These are phyloP conservation scores for Chiroxiphia lanceolata DNA, from an alignment of 2,797 vertebrate species.

Conservation along the genomic window DNA sequence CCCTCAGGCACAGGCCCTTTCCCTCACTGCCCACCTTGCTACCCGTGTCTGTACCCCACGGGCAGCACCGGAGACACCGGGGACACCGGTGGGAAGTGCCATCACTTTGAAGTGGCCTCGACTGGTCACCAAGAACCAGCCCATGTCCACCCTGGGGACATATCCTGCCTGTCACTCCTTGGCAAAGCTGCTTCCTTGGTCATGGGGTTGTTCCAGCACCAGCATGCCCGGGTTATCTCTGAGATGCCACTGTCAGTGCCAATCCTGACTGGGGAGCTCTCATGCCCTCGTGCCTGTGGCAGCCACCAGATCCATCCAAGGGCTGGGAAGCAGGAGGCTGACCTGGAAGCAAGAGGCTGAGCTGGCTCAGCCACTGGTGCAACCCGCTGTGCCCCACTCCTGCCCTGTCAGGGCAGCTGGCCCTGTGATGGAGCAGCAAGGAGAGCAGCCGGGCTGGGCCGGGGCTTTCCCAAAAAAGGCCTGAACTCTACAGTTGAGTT, in stretches of 20 bases:
- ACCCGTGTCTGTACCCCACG: fast-evolving
- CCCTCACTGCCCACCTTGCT: neutral
- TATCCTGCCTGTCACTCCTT: neutral
- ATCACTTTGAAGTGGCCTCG: fast-evolving
- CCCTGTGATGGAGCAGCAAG: neutral
- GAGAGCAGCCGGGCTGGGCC: neutral
- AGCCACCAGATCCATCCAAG: fast-evolving
- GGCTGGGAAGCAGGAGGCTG: neutral
- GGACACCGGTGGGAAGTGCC: neutral
- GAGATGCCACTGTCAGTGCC: neutral
- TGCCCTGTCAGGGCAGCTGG: neutral
- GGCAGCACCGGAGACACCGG: fast-evolving
- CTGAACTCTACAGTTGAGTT: slow-evolving; percentile 55
- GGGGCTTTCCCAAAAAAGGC: slow-evolving; percentile 74
- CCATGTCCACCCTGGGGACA: neutral
- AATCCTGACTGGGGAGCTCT: neutral
- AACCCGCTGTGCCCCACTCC: neutral
- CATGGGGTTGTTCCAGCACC: fast-evolving
- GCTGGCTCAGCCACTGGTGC: neutral
- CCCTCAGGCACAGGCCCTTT: neutral
- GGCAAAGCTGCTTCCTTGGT: neutral
- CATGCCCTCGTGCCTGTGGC: fast-evolving
- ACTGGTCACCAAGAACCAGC: neutral
- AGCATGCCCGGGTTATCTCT: fast-evolving
- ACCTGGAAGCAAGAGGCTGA: neutral